phyloP scores from a whole-genome alignment of 2,888 invertebrate genomes.

The Agonopterix arenella region DNA sequence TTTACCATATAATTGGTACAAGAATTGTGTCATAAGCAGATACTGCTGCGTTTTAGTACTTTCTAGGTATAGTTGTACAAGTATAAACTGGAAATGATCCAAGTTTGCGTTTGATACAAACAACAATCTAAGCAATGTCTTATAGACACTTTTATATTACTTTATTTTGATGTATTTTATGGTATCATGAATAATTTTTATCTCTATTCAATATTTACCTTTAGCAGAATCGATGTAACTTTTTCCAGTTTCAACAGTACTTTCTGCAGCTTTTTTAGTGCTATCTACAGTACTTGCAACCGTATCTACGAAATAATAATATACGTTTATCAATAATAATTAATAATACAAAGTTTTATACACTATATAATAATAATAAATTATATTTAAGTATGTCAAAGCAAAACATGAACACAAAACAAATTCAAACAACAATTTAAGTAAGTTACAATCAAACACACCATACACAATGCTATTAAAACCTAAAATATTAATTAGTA shows the following conservation, averaged over 20 bases:
- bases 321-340: no score
- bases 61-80: slow-evolving; percentile 29
- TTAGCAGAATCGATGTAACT: slow-evolving; percentile 48
- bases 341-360: no score
- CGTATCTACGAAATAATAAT: slow-evolving; percentile 18
- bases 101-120: no score
- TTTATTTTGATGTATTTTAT: no score
- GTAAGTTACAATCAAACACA: slow-evolving; percentile 1
- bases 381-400: slow-evolving; percentile 28
- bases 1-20: slow-evolving; percentile 4
- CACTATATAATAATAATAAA: no score
- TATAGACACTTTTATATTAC: no score
- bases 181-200: no score
- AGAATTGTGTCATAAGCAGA: slow-evolving; percentile 29
- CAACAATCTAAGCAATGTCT: no score
- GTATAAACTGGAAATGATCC: no score
- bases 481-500: not conserved
- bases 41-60: slow-evolving; percentile 55
- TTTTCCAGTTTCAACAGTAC: slow-evolving; percentile 49
- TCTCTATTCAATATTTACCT: slow-evolving; percentile 31
- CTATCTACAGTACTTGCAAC: slow-evolving; percentile 55
- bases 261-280: slow-evolving; percentile 61
- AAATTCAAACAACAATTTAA: slow-evolving; percentile 1
- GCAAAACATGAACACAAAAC: slow-evolving; percentile 10
- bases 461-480: slow-evolving; percentile 8